Conservation (phyloP, 2,113 vertebrate species). For the Pseudorectes ferrugineus region DNA sequence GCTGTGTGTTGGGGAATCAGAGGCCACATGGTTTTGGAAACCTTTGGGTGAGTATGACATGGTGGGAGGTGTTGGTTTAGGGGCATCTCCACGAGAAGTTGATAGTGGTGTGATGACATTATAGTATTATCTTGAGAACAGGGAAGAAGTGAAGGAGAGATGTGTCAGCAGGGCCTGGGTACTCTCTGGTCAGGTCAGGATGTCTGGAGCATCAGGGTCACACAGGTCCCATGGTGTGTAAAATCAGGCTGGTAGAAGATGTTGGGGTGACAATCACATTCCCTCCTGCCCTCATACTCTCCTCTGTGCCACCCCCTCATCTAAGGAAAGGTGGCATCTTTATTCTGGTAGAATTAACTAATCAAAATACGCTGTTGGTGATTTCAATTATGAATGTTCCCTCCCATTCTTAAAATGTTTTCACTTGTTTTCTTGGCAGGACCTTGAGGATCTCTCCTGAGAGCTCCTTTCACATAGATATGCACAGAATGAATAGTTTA, state of each 20-base stretch:
- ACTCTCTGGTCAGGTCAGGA: not conserved
- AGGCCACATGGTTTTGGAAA: not conserved
- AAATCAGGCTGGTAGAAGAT: not conserved
- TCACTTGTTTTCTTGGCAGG: constrained; percentile 41
- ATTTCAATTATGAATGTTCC: constrained; percentile 47
- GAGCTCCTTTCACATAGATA: constrained; percentile 14
- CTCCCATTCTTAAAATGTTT: constrained; percentile 42
- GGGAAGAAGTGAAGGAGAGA: not conserved
- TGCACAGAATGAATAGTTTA: constrained; percentile 48
- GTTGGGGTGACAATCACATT: not conserved
- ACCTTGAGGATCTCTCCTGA: not conserved
- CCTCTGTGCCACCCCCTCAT: not conserved
- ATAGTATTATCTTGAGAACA: not conserved
- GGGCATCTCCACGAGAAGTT: not conserved
- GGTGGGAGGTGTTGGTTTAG: not conserved
- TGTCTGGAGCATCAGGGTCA: not conserved
- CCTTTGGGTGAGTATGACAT: not conserved
- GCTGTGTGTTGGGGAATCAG: not conserved
- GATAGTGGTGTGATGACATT: not conserved
- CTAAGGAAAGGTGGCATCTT: not conserved
- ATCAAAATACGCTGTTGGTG: not conserved
- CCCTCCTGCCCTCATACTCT: not conserved
- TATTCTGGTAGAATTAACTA: constrained; percentile 41
- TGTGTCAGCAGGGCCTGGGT: not conserved
- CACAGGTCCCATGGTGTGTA: not conserved